Percentiles rank a stretch among this genome's conserved stretches.
Evolutionary conservation across 2,888 invertebrate species (phyloP).

Genomic region (Copidosoma aretas): DNA sequence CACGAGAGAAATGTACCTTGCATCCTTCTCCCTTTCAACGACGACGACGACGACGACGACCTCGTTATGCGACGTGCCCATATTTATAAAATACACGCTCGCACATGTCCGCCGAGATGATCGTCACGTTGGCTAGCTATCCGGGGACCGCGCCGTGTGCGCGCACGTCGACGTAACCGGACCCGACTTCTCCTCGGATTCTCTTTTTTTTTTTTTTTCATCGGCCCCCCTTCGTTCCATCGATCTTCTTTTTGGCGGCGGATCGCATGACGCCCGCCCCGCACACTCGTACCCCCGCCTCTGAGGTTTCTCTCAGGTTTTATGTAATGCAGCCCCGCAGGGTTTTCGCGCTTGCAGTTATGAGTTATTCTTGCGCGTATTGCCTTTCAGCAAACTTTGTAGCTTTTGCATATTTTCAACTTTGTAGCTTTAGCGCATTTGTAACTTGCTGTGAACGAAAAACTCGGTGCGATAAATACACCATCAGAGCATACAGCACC

Average conservation of each 20-base stretch:
- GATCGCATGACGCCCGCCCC: conserved; percentile 19
- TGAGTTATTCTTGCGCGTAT: no score
- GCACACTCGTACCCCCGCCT: not conserved
- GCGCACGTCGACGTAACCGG: conserved; percentile 26
- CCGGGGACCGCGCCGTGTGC: no score
- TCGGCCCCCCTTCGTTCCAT: no score
- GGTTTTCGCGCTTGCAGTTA: no score
- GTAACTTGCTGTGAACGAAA: no score
- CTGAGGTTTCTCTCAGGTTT: not conserved
- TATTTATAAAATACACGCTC: conserved; percentile 8
- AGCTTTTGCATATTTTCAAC: no score
- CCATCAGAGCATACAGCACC: no score
- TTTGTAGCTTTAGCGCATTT: no score
- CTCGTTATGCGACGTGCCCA: conserved; percentile 24
- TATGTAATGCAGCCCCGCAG: not conserved
- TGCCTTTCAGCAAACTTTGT: no score
- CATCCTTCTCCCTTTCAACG: not conserved
- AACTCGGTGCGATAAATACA: no score
- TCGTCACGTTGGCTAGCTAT: not conserved
- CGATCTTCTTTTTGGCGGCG: not conserved
- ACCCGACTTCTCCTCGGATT: conserved; percentile 1
- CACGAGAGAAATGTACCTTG: not conserved
- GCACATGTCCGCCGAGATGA: conserved; percentile 15
- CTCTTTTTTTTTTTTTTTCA: not conserved
- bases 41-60: not conserved